Evolutionary conservation across 2,888 invertebrate species (phyloP).

Genomic region (Phalera bucephala): DNA sequence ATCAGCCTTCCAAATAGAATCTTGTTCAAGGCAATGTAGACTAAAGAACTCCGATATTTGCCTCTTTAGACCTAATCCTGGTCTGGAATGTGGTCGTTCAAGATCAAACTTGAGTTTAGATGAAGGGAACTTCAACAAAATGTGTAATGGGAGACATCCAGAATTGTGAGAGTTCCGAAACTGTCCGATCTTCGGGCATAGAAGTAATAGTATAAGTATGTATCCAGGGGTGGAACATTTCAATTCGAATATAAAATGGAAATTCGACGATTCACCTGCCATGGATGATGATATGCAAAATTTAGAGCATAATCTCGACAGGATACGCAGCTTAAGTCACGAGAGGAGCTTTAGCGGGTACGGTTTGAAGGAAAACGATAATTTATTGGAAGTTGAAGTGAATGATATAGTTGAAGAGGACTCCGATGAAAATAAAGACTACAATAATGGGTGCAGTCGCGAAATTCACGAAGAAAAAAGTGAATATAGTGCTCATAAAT

Average conservation of each 20-base stretch:
- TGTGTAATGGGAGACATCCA: slow-evolving; percentile 74
- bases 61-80: slow-evolving; percentile 67
- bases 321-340: slow-evolving; percentile 75
- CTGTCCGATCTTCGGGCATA: slow-evolving; percentile 80
- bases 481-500: slow-evolving; percentile 71
- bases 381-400: slow-evolving; percentile 75
- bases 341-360: slow-evolving; percentile 67
- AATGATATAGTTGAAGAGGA: slow-evolving; percentile 64
- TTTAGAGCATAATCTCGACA: slow-evolving; percentile 75
- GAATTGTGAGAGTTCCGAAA: slow-evolving; percentile 81
- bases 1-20: slow-evolving; percentile 75
- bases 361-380: slow-evolving; percentile 62
- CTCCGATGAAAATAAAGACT: slow-evolving; percentile 67
- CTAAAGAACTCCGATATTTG: slow-evolving; percentile 76
- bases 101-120: slow-evolving; percentile 77
- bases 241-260: slow-evolving; percentile 77
- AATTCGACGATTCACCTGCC: slow-evolving; percentile 68
- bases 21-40: slow-evolving; percentile 74
- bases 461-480: slow-evolving; percentile 70
- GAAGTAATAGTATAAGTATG: slow-evolving; percentile 78
- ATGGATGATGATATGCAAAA: slow-evolving; percentile 64
- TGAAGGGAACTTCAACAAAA: slow-evolving; percentile 74
- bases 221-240: slow-evolving; percentile 78
- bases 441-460: slow-evolving; percentile 49
- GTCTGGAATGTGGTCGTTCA: slow-evolving; percentile 71